Base-by-base conservation (phyloP, 2,113 vertebrate genomes). In the Beaufortia kweichowensis region DNA sequence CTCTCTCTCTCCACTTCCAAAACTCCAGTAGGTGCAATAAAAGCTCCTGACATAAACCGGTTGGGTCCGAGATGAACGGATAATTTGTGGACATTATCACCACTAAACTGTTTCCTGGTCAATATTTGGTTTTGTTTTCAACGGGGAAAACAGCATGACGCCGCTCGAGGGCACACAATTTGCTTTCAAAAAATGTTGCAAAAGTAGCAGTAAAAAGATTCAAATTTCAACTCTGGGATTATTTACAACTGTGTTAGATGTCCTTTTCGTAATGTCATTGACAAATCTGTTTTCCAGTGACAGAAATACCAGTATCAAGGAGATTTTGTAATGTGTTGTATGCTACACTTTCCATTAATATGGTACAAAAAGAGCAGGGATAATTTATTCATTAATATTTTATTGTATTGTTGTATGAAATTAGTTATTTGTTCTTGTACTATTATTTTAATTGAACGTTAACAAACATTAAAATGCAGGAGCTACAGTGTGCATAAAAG, bases 181-280 rank as follows among this genome's bases (percentile, higher is more conserved):
- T 26, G 21, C 56, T 41, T 46, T 69, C 8, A 28, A 29, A 28
- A 68, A 41, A 59, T 0, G 6, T 74, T 74, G 57, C 39, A 61
- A 73, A 73, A 74, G 35, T 24, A 48, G 53, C 55, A 19, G 31
- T 59, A 43, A 72, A 55, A 57, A 57, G 55, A 21, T 55, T 10
- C 69, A 60, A 28, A 59, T 60, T 29, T n/a, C 19, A 8, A 23
- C 35, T 41, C 39, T 9, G 70, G 70, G 57, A 61, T 3, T 23
- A 28, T 53, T 41, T 59, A 41, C 68, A 71, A 71, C 29, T 70
- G 67, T 56, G 67, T 56, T 35, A 70, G 29, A 70, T 70, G 67
- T 70, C 67, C 55, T 12, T 21, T 21, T 28, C 23, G 33, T 26
- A 28, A 57, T 48, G 29, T 26, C 2, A 35, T 3, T 1, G 53